Evolutionary conservation across 2,113 vertebrate genomes (phyloP), one percentile per base, ranked within the genome.

Genomic region (Narcine bancroftii): DNA sequence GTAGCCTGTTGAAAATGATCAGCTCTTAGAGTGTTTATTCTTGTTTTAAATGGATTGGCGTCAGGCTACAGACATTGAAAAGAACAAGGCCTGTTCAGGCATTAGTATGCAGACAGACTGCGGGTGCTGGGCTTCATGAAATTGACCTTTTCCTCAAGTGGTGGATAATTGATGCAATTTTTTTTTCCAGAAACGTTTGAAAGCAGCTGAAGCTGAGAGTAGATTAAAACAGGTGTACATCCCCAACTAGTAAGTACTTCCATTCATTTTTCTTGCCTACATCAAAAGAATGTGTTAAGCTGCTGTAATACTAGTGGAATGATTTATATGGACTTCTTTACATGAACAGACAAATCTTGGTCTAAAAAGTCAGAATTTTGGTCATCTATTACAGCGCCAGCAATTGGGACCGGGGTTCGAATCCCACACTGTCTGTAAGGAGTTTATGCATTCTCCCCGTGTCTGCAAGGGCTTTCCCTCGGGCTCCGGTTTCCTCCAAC

Each of bases 191-290:
- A 93, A 93, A 92, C 93, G 93, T 66, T 85, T 93, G 79, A 93
- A 93, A 76, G 93, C 93, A 21, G 93, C 93, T 36, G 93, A 93
- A 93, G 93, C 93, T 50, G 93, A 93, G 56, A 93, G 93, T 71
- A 65, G 92, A 75, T 83, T 93, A 66, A 93, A 93, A n/a, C 93
- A 93, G 63, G 93, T 93, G 33, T 93, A 93, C 92, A 93, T 93
- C 92, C 93, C 93, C 75, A 93, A 93, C 92, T 93, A 93, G 93
- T 93, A 65, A 93, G 93, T 92, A 21, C 21, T 75, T 17, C 47
- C 60, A 72, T 15, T 15, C 1, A 13, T 47, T 71, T 71, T 29
- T 60, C 26, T 83, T 69, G 19, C 53, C 76, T 63, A 56, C 19
- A 6, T 15, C 24, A 11, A 47, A 63, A 66, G 11, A 36, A n/a